Evolutionary conservation across 2,888 invertebrate species (phyloP), one percentile per base, ranked within the genome.

Genomic region (Euproctis similis): DNA sequence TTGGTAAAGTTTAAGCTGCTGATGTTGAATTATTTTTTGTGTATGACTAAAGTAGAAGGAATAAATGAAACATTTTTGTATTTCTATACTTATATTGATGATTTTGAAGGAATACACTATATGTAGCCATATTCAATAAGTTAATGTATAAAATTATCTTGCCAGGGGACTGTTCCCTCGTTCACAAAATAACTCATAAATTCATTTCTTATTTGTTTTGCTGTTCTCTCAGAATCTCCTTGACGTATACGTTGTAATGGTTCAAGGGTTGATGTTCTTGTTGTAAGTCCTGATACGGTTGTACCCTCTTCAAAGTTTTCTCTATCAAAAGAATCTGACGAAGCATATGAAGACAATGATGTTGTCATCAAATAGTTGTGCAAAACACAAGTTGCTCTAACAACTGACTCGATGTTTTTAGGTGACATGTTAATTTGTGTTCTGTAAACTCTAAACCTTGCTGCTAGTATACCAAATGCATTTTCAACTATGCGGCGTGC

Each of bases 401-500:
- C 38, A 34, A 52, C 46, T 18, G 40, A 33, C 44, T 39, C 34
- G 20, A 40, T 39, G 36, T 44, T 44, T 24, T 18, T 8, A 3
- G 8, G 8, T 8, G 18, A 18, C 4, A 18, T n/a, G 8, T 18
- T 18, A 8, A 4, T 12, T 7, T 12, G 24, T 4, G 12, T 12
- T 12, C 9, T 14, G 16, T 14, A 24, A 5, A 16, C 14, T 3
- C 24, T 13, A 14, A 14, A 24, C 6, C 14, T 24, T 14, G 14
- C 16, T 5, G 16, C 16, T 24, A 42, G 30, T 19, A 42, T 36
- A 16, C 36, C 36, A 29, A 42, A 42, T 12, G 36, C 35, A 35
- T 44, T 48, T 34, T 46, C 46, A 13, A 48, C 35, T 25, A 40
- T 9, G 26, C 42, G 36, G 33, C 55, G 31, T 16, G 54, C 44